Conservation (phyloP, 2,113 vertebrate genomes). For the Perognathus longimembris region DNA sequence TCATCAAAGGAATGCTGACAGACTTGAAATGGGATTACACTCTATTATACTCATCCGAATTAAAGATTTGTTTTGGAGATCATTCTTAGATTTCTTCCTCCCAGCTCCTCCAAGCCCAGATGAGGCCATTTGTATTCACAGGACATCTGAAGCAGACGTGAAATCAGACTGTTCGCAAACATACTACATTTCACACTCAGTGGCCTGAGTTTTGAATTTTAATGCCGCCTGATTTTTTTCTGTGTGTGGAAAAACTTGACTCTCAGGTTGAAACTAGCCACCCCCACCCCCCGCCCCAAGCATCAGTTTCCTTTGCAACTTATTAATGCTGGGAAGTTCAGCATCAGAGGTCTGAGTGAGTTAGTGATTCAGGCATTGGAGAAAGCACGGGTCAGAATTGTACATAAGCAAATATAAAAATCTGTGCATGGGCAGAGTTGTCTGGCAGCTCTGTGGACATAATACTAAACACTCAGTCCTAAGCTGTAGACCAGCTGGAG, state of each 20-base stretch:
- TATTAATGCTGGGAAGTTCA: neutral
- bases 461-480: neutral
- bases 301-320: neutral
- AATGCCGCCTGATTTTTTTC: slow-evolving; percentile 23
- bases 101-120: slow-evolving; percentile 39
- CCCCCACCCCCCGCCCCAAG: neutral
- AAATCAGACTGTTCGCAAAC: slow-evolving; percentile 78
- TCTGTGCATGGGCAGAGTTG: accelerated
- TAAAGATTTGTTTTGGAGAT: slow-evolving; percentile 73
- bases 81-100: slow-evolving; percentile 74
- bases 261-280: neutral
- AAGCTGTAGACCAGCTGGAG: too few species aligned
- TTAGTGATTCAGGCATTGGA: too few species aligned
- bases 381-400: neutral
- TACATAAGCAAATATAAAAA: neutral
- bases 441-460: neutral
- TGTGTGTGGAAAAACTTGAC: neutral
- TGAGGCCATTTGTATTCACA: slow-evolving; percentile 73
- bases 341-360: neutral
- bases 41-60: slow-evolving; percentile 78
- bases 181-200: slow-evolving; percentile 23
- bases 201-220: slow-evolving; percentile 53
- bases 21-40: slow-evolving; percentile 76
- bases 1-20: slow-evolving; percentile 82
- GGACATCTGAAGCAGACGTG: slow-evolving; percentile 64